Base-by-base conservation (phyloP, 2,888 invertebrate genomes). In the Tiphia femorata region DNA sequence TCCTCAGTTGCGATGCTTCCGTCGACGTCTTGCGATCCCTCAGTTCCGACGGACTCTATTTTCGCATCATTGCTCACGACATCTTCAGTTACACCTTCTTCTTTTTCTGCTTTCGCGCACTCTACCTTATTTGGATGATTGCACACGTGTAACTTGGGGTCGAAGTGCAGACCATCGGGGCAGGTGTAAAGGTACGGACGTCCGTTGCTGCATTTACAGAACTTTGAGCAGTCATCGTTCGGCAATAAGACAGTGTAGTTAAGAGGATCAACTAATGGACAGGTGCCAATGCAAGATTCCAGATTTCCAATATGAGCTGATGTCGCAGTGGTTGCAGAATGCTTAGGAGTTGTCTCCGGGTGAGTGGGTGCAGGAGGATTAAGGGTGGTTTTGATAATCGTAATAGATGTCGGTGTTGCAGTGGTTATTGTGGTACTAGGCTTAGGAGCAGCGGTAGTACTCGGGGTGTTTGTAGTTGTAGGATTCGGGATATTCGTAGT, bases 261-360 rank as follows among this genome's bases (percentile, higher is more conserved):
- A 4, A 4, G 10, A 1, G 49, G 49, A 17, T 64, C 51, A 3
- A 1, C 4, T 7, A 3, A 3, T 2, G 72, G 67, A 30, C 77
- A 77, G 0, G 14, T 50, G 16, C 76, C 74, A 1, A 68, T 50
- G 19, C 76, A 76, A n/a, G n/a, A n/a, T n/a, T n/a, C n/a, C n/a
- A n/a, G n/a, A n/a, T n/a, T n/a, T n/a, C n/a, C n/a, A n/a, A n/a
- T n/a, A n/a, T n/a, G n/a, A n/a, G n/a, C n/a, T n/a, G n/a, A n/a
- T n/a, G n/a, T n/a, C n/a, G n/a, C n/a, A n/a, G n/a, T n/a, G n/a
- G n/a, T n/a, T n/a, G n/a, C n/a, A n/a, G n/a, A n/a, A n/a, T n/a
- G n/a, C n/a, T n/a, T n/a, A n/a, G n/a, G n/a, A n/a, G n/a, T n/a
- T n/a, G n/a, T n/a, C n/a, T n/a, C n/a, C n/a, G n/a, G n/a, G n/a